Evolutionary conservation across 2,797 vertebrate genomes (phyloP).

Genomic region (Simalia tracyae): DNA sequence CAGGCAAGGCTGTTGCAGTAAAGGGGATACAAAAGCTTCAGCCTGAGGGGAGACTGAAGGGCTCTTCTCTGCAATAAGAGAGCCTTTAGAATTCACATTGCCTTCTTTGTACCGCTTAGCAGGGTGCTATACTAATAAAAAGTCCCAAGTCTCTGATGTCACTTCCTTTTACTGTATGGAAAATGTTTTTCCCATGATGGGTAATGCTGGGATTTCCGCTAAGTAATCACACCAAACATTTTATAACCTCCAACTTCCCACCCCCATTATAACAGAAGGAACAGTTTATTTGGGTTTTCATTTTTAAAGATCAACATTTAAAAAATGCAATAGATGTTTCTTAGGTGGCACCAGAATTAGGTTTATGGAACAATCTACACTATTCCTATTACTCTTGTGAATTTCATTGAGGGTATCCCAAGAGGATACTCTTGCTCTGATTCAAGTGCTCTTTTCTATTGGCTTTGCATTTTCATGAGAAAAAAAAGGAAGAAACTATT

Average conservation of each 20-base stretch:
- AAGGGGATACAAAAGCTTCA: conserved; percentile 66
- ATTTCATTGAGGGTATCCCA: neutral
- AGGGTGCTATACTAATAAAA: conserved; percentile 64
- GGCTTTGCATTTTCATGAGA: neutral
- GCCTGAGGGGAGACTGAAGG: conserved; percentile 59
- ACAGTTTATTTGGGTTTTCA: neutral
- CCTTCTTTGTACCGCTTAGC: conserved; percentile 64
- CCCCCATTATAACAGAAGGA: neutral
- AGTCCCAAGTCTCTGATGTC: conserved; percentile 41
- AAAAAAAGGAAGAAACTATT: neutral
- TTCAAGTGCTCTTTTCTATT: neutral
- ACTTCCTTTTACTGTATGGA: conserved; percentile 41
- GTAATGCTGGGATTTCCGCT: conserved; percentile 5
- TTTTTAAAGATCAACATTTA: neutral
- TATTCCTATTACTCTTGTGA: neutral
- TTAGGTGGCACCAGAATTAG: neutral
- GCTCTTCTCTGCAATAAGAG: conserved; percentile 52
- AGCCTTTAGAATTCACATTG: conserved; percentile 59
- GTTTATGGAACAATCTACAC: neutral
- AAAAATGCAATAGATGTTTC: neutral
- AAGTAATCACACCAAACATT: neutral
- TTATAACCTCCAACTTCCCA: neutral
- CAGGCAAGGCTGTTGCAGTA: conserved; percentile 37
- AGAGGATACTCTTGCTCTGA: neutral
- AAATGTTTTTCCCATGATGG: conserved; percentile 60